These are phyloP conservation scores for Nemoura dubitans DNA, from an alignment of 2,888 invertebrate species.

Conservation along the genomic window DNA sequence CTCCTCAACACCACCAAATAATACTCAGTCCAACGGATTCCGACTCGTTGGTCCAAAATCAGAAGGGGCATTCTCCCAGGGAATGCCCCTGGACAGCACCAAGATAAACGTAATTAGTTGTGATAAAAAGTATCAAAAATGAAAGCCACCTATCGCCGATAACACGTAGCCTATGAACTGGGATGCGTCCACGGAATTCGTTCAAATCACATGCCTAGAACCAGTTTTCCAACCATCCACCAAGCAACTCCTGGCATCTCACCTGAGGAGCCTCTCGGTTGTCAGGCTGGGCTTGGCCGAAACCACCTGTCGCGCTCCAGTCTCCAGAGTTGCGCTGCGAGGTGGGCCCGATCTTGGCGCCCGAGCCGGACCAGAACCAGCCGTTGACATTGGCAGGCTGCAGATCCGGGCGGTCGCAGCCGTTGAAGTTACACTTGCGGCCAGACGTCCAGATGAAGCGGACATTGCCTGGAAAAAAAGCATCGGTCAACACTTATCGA, in stretches of 20 bases:
- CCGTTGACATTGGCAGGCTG: conserved; percentile 87
- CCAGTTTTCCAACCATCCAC: too few relatives aligned
- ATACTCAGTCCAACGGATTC: too few relatives aligned
- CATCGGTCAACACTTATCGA: neutral
- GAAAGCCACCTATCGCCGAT: too few relatives aligned
- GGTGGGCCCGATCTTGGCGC: conserved; percentile 89
- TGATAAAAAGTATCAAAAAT: too few relatives aligned
- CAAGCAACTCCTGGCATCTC: conserved; percentile 53
- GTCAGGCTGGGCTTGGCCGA: conserved; percentile 87
- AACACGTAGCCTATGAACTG: too few relatives aligned
- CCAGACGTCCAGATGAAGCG: conserved; percentile 91
- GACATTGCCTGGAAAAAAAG: conserved; percentile 59
- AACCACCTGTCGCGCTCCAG: conserved; percentile 90
- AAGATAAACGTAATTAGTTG: too few relatives aligned
- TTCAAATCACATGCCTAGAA: too few relatives aligned
- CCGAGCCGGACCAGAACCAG: conserved; percentile 95
- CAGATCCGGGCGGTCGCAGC: conserved; percentile 83
- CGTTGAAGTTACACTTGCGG: conserved; percentile 91
- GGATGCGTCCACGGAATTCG: too few relatives aligned
- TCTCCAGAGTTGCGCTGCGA: conserved; percentile 89
- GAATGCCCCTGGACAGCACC: too few relatives aligned
- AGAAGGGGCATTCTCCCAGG: too few relatives aligned
- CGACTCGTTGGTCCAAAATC: too few relatives aligned
- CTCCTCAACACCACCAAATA: too few relatives aligned
- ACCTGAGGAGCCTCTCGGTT: conserved; percentile 91